These are phyloP conservation scores for Coregonus sp. DNA, from an alignment of 2,797 vertebrate genomes.

Conservation along the genomic window DNA sequence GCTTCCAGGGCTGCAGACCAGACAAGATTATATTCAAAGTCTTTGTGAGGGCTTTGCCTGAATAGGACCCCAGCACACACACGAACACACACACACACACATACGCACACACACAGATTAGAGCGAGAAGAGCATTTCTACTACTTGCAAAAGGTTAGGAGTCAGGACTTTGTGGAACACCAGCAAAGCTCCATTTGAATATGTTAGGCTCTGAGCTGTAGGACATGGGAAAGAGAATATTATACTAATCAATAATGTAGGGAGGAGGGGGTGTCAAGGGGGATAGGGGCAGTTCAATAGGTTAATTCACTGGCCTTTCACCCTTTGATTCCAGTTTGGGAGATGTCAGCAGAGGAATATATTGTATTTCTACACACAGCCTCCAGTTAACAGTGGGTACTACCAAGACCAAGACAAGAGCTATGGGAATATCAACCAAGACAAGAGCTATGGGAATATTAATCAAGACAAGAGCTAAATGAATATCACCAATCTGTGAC, in stretches of 20 bases:
- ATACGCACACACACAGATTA: slow-evolving; percentile 20
- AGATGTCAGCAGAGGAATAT: slow-evolving; percentile 80
- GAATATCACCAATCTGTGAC: slow-evolving; percentile 30
- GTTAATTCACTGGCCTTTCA: slow-evolving; percentile 85
- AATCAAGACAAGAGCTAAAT: slow-evolving; percentile 43
- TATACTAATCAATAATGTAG: slow-evolving; percentile 79
- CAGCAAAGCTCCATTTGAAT: slow-evolving; percentile 76
- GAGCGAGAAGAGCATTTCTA: slow-evolving; percentile 55
- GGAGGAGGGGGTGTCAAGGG: slow-evolving; percentile 57
- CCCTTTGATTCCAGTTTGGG: slow-evolving; percentile 80
- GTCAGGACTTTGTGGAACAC: slow-evolving; percentile 71
- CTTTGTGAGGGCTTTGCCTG: slow-evolving; percentile 80
- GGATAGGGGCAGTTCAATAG: slow-evolving; percentile 78
- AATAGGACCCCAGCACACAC: slow-evolving; percentile 67
- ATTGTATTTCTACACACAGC: slow-evolving; percentile 65
- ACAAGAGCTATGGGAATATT: slow-evolving; percentile 42
- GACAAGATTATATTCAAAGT: slow-evolving; percentile 85
- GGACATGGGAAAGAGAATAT: slow-evolving; percentile 75
- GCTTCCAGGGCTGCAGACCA: slow-evolving; percentile 80
- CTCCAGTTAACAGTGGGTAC: slow-evolving; percentile 44
- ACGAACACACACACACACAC: slow-evolving; percentile 17
- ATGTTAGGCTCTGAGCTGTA: slow-evolving; percentile 73
- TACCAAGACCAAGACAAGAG: slow-evolving; percentile 41
- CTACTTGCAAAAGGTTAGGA: slow-evolving; percentile 77
- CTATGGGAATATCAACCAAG: slow-evolving; percentile 42